Base-by-base conservation (phyloP, 2,113 vertebrate genomes). In the Deroptyus accipitrinus region DNA sequence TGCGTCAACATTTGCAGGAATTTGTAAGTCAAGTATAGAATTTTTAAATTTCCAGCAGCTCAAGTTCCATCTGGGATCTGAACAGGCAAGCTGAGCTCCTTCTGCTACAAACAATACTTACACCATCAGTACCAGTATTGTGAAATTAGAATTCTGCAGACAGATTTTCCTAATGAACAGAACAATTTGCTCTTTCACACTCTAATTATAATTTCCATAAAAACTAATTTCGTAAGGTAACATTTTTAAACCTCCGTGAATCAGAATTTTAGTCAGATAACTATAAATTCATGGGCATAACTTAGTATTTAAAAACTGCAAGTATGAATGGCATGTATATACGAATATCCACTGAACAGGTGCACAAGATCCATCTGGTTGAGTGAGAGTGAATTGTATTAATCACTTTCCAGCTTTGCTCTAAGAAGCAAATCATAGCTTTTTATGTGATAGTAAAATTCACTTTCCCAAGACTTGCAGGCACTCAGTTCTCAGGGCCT, bases 1-100 rank as follows among this genome's bases (percentile, higher is more conserved):
- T 88, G 69, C 73, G 49, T 41, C 91, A 95, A 91, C 88, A 84
- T 85, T 96, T 95, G 78, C 81, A 84, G 81, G 93, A 91, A 95
- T 96, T 94, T 96, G 72, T 95, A 96, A 96, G 88, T 97, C 93
- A 95, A 96, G 95, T 97, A 95, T 48, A 92, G 93, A 92, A 75
- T 94, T 95, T 91, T 82, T 91, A 63, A 84, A 73, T 13, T 83
- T 83, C 74, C 84, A 82, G 57, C 77, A 94, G 78, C 64, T 79
- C 61, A 75, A 82, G 48, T 87, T 94, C 94, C 94, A 95, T 97
- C 91, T 97, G 95, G 89, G 62, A 89, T 87, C 90, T 91, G 86
- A 92, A 92, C 69, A 95, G 64, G 83, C 95, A 96, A 96, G 91
- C 95, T 89, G 95, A 92, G 95, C 86, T 92, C 91, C 96, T 95